phyloP scores from a whole-genome alignment of 2,797 vertebrate genomes.

The Cuculus canorus region DNA sequence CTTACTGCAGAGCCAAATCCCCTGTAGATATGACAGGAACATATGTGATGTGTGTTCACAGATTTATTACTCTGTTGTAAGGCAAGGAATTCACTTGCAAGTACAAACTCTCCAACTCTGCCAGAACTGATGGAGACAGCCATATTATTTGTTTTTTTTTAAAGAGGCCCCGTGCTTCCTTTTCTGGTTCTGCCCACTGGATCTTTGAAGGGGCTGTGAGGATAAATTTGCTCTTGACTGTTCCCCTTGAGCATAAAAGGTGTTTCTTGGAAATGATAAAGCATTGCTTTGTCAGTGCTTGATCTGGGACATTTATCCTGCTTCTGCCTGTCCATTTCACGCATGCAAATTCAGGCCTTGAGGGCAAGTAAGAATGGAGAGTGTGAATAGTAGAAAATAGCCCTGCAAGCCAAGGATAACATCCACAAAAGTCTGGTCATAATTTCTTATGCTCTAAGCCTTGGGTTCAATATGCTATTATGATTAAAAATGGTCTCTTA shows the following conservation, averaged over 20 bases:
- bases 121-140: neutral
- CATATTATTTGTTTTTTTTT: neutral
- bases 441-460: constrained; percentile 19
- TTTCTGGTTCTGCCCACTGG: neutral
- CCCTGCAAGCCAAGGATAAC: neutral
- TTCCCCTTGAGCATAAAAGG: neutral
- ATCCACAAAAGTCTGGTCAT: neutral
- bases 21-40: neutral
- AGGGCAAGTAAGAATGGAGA: neutral
- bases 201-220: neutral
- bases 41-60: neutral
- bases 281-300: neutral
- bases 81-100: neutral
- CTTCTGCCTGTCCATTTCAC: neutral
- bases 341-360: neutral
- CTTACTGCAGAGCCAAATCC: neutral
- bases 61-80: neutral
- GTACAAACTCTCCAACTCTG: neutral
- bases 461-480: neutral
- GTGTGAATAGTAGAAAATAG: neutral
- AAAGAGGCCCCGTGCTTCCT: neutral
- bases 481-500: neutral
- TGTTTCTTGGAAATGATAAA: neutral
- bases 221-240: neutral
- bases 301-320: neutral